Conservation (phyloP, 2,797 vertebrate species). For the Xenopus petersii region DNA sequence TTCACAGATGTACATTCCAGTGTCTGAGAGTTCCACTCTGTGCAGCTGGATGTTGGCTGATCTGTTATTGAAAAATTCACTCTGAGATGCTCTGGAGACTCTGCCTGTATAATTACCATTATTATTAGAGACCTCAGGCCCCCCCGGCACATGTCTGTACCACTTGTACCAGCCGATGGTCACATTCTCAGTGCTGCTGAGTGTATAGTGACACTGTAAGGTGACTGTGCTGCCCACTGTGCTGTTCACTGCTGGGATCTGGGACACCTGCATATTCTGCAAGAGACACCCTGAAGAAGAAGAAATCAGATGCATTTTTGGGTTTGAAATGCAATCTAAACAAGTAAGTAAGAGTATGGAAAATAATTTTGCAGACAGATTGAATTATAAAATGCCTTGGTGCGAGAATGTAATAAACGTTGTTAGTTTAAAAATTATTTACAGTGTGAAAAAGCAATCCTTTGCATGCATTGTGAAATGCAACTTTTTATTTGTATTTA, state of each 20-base stretch:
- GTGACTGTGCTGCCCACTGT: background rate
- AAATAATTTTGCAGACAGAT: too few relatives aligned
- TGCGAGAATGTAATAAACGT: too few relatives aligned
- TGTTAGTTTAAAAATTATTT: too few relatives aligned
- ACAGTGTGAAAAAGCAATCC: too few relatives aligned
- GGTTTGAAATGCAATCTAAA: too few relatives aligned
- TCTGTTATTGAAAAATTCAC: background rate
- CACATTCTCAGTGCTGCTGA: background rate
- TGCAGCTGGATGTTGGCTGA: slow-evolving; percentile 1
- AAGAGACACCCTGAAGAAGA: background rate
- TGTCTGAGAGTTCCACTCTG: background rate
- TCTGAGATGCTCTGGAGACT: background rate
- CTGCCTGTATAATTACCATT: background rate
- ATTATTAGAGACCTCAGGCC: background rate
- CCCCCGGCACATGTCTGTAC: background rate
- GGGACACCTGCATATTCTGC: background rate
- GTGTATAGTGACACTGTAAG: slow-evolving; percentile 3
- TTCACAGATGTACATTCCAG: slow-evolving; percentile 1
- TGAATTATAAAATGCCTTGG: too few relatives aligned
- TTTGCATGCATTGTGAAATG: too few relatives aligned
- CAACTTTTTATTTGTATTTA: too few relatives aligned
- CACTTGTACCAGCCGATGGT: background rate
- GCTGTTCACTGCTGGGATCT: background rate
- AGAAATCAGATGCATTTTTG: too few relatives aligned
- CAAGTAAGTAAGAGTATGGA: too few relatives aligned